Conservation (phyloP, 2,113 vertebrate genomes). For the Anarrhichthys ocellatus region DNA sequence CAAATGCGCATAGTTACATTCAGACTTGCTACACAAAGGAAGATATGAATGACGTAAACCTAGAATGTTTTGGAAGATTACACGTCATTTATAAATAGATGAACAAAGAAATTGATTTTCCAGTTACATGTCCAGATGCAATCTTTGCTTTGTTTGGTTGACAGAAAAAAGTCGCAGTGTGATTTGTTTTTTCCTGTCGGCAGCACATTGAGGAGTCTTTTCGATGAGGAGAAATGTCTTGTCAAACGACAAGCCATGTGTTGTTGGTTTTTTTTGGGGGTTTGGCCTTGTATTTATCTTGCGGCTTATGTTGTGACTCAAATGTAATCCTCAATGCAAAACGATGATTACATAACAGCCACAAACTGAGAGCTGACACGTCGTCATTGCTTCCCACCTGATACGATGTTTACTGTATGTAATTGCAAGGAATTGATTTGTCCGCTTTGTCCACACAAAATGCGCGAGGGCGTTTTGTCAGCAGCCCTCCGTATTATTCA, state of each 20-base stretch:
- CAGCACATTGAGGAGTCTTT: neutral
- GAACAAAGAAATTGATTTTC: neutral
- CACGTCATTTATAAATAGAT: neutral
- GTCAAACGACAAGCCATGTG: neutral
- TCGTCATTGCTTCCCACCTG: neutral
- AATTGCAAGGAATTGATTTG: conserved; percentile 6
- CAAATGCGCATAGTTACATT: neutral
- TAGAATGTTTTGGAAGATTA: neutral
- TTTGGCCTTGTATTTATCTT: conserved; percentile 4
- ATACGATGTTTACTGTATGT: neutral
- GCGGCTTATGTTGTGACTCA: neutral
- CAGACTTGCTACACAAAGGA: neutral
- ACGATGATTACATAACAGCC: conserved; percentile 10
- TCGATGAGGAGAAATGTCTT: neutral
- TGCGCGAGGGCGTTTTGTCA: neutral
- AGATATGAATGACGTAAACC: neutral
- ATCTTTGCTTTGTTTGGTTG: neutral
- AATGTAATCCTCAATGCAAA: conserved; percentile 8
- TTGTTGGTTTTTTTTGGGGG: neutral
- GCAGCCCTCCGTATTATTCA: neutral
- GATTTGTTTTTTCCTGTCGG: neutral
- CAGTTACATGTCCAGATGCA: neutral
- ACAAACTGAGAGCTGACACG: neutral
- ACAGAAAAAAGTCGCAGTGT: neutral
- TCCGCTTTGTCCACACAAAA: neutral